phyloP scores from a whole-genome alignment of 64 coral and sea anemone genomes.

The Pocillopora verrucosa region DNA sequence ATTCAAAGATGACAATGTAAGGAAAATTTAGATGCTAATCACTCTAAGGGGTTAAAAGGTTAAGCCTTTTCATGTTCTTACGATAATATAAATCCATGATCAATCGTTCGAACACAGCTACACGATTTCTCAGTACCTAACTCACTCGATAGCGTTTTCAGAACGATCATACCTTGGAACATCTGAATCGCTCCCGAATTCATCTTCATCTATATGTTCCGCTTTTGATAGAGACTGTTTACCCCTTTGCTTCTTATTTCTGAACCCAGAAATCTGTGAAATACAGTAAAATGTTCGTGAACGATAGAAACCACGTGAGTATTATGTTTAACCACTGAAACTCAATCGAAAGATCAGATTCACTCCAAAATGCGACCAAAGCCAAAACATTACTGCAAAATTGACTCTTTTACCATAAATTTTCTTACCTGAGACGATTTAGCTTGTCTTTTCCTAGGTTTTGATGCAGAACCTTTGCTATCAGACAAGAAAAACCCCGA shows the following conservation, averaged over 20 bases:
- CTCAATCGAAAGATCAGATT: not conserved
- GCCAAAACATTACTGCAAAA: not conserved
- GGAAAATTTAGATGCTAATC: no score
- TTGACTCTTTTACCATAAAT: not conserved
- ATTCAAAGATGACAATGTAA: no score
- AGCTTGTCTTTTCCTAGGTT: slow-evolving; percentile 31
- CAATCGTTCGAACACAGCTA: no score
- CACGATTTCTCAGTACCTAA: no score
- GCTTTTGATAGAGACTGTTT: slow-evolving; percentile 17
- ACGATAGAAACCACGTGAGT: not conserved
- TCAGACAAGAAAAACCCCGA: slow-evolving; percentile 61
- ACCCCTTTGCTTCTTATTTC: not conserved
- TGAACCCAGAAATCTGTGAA: not conserved
- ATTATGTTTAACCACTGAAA: not conserved
- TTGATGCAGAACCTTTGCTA: slow-evolving; percentile 20
- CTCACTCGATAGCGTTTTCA: no score
- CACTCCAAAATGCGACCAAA: not conserved
- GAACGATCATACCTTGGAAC: slow-evolving; percentile 48
- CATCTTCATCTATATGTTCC: slow-evolving; percentile 38
- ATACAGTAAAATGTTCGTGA: not conserved
- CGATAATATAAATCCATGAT: no score
- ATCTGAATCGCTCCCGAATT: slow-evolving; percentile 77
- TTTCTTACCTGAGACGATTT: slow-evolving; percentile 23
- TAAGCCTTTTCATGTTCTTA: no score
- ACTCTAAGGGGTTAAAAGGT: no score